A percentile compares a stretch with the other conserved stretches of the same genome.
Conservation (phyloP, 2,888 invertebrate species). For the Drosophila recens region DNA sequence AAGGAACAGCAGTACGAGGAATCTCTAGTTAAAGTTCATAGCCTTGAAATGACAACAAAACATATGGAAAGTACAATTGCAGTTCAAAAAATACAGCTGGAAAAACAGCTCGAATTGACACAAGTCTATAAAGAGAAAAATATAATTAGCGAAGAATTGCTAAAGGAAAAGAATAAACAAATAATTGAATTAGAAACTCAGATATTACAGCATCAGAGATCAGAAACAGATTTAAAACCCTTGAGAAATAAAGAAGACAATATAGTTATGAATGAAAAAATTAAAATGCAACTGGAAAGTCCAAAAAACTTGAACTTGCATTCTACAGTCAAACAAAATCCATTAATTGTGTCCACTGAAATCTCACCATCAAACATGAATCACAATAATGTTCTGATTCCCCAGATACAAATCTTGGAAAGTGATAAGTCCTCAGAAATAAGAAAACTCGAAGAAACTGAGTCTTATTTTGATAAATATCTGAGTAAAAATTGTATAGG, state of each 20-base stretch:
- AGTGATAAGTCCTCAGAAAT: not conserved
- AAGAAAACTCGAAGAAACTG: not conserved
- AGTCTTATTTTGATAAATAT: not conserved
- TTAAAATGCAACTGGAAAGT: not conserved
- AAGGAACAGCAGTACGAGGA: slow-evolving; percentile 24
- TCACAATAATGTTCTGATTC: not conserved
- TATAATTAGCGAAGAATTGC: not conserved
- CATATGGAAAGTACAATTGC: not conserved
- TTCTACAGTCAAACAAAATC: not conserved
- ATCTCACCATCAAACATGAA: not conserved
- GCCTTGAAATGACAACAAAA: not conserved
- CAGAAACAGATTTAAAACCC: not conserved
- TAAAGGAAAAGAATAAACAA: slow-evolving; percentile 1
- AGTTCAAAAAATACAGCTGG: slow-evolving; percentile 2
- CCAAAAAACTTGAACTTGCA: not conserved
- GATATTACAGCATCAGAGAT: not conserved
- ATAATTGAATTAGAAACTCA: not conserved
- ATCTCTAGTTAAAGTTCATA: not conserved
- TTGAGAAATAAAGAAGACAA: not conserved
- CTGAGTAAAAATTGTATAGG: not conserved
- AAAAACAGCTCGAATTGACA: slow-evolving; percentile 5
- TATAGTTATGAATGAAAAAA: not conserved
- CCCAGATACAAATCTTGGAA: not conserved
- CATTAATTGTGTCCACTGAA: not conserved
- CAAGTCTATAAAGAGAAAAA: slow-evolving; percentile 3